Conservation (phyloP, 2,113 vertebrate species). For the Notarius lentiginosus region DNA sequence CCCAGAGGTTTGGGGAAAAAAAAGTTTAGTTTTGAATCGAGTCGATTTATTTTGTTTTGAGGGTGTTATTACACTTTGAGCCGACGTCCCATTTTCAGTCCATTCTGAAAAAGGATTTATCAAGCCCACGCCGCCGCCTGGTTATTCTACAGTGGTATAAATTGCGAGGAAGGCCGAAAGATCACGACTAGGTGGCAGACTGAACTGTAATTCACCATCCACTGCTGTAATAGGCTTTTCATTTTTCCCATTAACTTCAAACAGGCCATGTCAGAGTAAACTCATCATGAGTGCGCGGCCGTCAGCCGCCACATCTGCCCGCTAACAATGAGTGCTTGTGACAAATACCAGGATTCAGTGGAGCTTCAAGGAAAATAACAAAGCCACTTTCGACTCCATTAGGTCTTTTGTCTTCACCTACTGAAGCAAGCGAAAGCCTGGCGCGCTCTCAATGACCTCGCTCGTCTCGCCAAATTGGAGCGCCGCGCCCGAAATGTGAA, state of each 20-base stretch:
- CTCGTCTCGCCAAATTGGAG: constrained; percentile 62
- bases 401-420: constrained; percentile 74
- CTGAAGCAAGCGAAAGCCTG: constrained; percentile 71
- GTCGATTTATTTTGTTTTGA: constrained; percentile 21
- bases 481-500: constrained; percentile 67
- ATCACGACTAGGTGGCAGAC: constrained; percentile 66
- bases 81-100: constrained; percentile 44
- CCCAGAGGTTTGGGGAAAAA: background rate
- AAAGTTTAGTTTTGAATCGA: background rate
- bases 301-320: constrained; percentile 63
- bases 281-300: constrained; percentile 59
- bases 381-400: constrained; percentile 73
- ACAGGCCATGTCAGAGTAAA: constrained; percentile 66
- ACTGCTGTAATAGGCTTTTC: constrained; percentile 71
- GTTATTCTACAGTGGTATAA: constrained; percentile 60
- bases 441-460: constrained; percentile 64
- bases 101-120: constrained; percentile 55
- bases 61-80: background rate
- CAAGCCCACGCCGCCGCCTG: constrained; percentile 47
- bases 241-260: constrained; percentile 69
- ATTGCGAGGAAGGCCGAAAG: constrained; percentile 67
- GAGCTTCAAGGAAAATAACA: constrained; percentile 74
- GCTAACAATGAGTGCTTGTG: constrained; percentile 57
- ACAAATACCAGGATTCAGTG: constrained; percentile 67
- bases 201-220: constrained; percentile 72